Evolutionary conservation across 2,113 vertebrate genomes (phyloP).

Genomic region (Myotis davidii): DNA sequence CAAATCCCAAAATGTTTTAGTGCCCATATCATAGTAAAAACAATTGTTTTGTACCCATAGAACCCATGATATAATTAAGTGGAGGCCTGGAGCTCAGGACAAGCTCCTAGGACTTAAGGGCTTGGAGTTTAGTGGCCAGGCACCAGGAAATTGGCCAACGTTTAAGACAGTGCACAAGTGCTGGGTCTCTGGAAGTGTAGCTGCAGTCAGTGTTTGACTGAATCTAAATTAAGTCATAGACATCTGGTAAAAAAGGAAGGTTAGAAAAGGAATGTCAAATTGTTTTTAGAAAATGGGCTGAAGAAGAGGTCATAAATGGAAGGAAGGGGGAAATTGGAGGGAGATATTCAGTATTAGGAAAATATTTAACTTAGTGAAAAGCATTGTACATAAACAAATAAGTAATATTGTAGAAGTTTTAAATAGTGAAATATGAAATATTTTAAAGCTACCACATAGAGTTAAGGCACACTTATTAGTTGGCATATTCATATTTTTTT

Average conservation of each 20-base stretch:
- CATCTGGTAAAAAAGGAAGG: neutral
- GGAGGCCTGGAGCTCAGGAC: neutral
- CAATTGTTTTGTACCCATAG: neutral
- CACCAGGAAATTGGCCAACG: neutral
- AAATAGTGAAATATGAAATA: neutral
- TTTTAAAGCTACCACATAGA: neutral
- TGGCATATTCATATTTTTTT: neutral
- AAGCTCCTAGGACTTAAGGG: neutral
- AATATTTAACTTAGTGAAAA: neutral
- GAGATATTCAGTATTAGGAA: neutral
- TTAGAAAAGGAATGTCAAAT: neutral
- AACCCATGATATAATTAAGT: neutral
- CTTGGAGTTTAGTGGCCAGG: neutral
- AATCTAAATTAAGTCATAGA: neutral
- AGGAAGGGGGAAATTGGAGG: neutral
- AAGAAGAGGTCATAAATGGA: neutral
- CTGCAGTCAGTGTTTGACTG: neutral
- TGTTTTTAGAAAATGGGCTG: neutral
- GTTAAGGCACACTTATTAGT: neutral
- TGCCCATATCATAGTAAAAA: neutral
- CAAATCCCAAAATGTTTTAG: neutral
- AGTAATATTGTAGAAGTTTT: neutral
- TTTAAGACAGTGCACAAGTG: neutral
- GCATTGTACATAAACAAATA: neutral
- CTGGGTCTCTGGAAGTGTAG: neutral